Base-by-base conservation (phyloP, 2,113 vertebrate species). In the Amazona vittata region DNA sequence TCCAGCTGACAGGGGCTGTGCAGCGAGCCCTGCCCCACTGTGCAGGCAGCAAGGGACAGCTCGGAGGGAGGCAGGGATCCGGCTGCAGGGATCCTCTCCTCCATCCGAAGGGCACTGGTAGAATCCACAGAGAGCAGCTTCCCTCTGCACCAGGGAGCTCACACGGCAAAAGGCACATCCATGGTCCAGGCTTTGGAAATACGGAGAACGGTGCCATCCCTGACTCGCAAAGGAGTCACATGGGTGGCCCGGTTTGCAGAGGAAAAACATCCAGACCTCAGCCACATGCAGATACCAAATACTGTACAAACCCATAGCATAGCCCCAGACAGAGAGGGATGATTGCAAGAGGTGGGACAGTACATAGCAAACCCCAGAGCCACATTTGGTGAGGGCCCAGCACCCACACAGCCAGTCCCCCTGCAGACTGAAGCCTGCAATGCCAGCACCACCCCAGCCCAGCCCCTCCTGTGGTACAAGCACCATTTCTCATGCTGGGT, bases 171-270 rank as follows among this genome's bases (percentile, higher is more conserved):
- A 15, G 47, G 49, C 44, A 6, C 0, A 2, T 12, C 44, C 50
- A 2, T 0, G 2, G 25, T 31, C 64, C 59, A 47, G 29, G 67
- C 37, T 70, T 69, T 57, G 50, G 68, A 69, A 85, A 73, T 3
- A 39, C 52, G 7, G 26, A n/a, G n/a, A 80, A 31, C 22, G 39
- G 25, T 13, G 31, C 20, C 57, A 29, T 25, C 28, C 31, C 8
- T 0, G 31, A 35, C 33, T 35, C 22, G 28, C 15, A 76, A 68
- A 85, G 12, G 21, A 70, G 25, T 55, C 35, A 28, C 19, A 12
- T 0, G 0, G 33, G 17, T 4, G 21, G 37, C n/a, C 7, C 0
- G 14, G 16, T 57, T 49, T 79, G 28, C 3, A 29, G 29, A 81
- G 33, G 39, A 50, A 79, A 33, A 89, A 73, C 73, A 44, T 28